A percentile compares a stretch with the other conserved stretches of the same genome.
These are phyloP conservation scores for Cataglyphis livida DNA, from an alignment of 2,888 invertebrate genomes.

Conservation along the genomic window DNA sequence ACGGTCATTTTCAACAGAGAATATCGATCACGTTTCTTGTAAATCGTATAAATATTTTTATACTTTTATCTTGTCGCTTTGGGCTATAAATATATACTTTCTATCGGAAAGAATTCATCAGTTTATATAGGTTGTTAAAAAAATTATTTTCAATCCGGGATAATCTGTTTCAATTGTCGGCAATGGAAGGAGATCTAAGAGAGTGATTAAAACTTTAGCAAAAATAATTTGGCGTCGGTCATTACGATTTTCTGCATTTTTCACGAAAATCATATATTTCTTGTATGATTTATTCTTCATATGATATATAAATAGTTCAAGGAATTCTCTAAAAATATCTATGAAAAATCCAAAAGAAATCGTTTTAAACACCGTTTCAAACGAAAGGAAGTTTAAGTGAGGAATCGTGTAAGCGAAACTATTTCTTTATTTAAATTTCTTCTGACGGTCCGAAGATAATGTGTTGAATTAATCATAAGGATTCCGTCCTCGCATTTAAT, in stretches of 20 bases:
- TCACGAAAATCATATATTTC: background rate
- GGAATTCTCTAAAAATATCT: constrained; percentile 28
- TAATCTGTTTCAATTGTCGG: background rate
- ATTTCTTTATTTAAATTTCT: constrained; percentile 77
- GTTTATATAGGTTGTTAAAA: background rate
- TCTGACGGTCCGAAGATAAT: constrained; percentile 70
- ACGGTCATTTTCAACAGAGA: background rate
- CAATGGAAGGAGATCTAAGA: no score
- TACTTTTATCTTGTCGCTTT: background rate
- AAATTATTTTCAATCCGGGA: background rate
- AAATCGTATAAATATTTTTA: background rate
- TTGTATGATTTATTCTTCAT: background rate
- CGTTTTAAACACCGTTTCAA: constrained; percentile 57
- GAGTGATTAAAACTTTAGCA: background rate
- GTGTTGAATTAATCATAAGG: constrained; percentile 76
- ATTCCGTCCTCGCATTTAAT: constrained; percentile 62
- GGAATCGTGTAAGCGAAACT: constrained; percentile 73
- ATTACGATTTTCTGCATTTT: background rate
- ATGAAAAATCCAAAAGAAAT: background rate
- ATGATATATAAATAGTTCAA: background rate
- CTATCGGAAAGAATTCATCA: background rate
- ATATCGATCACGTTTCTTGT: background rate
- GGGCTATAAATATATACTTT: background rate
- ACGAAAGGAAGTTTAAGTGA: constrained; percentile 59
- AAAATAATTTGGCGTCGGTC: background rate